Evolutionary conservation across 2,797 vertebrate genomes (phyloP).

Genomic region (Neoniphon sammara): DNA sequence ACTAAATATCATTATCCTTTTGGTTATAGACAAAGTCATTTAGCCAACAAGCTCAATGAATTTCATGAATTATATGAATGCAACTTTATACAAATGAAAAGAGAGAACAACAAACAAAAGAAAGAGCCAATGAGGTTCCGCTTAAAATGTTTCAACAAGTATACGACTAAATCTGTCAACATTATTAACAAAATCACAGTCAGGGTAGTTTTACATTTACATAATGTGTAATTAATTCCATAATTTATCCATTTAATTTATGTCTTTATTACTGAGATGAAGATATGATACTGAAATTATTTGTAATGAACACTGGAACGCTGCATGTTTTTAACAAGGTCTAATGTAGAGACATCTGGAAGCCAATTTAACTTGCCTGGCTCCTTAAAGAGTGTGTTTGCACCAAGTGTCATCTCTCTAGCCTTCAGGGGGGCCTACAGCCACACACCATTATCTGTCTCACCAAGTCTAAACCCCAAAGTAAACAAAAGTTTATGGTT

Average conservation of each 20-base stretch:
- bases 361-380: constrained; percentile 28
- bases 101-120: neutral
- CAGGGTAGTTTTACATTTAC: too few relatives aligned
- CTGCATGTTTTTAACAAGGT: constrained; percentile 2
- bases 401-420: constrained; percentile 49
- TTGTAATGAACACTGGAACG: constrained; percentile 16
- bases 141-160: neutral
- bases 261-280: neutral
- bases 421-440: constrained; percentile 63
- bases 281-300: neutral
- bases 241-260: constrained; percentile 1
- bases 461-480: constrained; percentile 33
- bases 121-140: neutral
- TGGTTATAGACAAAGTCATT: neutral
- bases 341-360: constrained; percentile 12
- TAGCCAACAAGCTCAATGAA: neutral
- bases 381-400: constrained; percentile 44
- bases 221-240: too few relatives aligned
- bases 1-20: neutral
- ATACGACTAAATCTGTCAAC: neutral
- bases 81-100: neutral
- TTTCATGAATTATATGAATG: neutral
- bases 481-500: constrained; percentile 60
- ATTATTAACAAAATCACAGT: too few relatives aligned
- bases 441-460: constrained; percentile 54